Base-by-base conservation (phyloP, 2,888 invertebrate species). In the Agrilus biguttatus region DNA sequence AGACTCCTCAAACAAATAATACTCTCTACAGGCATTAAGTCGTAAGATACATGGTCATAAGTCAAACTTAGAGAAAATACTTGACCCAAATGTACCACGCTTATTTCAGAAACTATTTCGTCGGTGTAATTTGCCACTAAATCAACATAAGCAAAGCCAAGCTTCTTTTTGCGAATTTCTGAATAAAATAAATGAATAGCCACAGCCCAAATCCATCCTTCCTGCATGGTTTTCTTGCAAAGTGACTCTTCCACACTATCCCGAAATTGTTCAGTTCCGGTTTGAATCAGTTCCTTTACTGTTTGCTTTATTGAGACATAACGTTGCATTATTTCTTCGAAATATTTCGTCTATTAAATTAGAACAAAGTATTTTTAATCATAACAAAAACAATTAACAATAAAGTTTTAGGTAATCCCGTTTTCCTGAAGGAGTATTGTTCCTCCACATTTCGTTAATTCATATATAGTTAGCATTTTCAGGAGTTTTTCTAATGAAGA, bases 311-410 rank as follows among this genome's bases (percentile, higher is more conserved):
- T 51, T 37, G 50, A 51, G 36, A 41, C 50, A 36, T 47, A 56
- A 47, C 47, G 59, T 42, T 51, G 49, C 28, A 44, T 47, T 13
- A 66, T 57, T 39, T 54, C 53, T 33, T 53, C 55, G 45, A 59
- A 65, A 46, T 59, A 47, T 50, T 63, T 60, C 2, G 62, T 60
- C 69, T 69, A 50, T 44, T 65, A 61, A 42, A 21, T 5, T 21
- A 21, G 7, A 5, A 19, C n/a, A n/a, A 21, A 21, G 5, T 6
- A 21, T 21, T 21, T 21, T 21, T 21, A 7, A 21, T 7, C 5
- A 21, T 21, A 21, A 21, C 1, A 3, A 21, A 21, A 21, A 21
- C 2, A 21, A 17, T 17, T 17, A 17, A 21, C 21, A 21, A 21
- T 21, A 21, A 7, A 21, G 21, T 7, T 17, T 17, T 17, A 17